These are phyloP conservation scores for Cepaea hortensis DNA, from an alignment of 2,888 invertebrate species.

Conservation along the genomic window DNA sequence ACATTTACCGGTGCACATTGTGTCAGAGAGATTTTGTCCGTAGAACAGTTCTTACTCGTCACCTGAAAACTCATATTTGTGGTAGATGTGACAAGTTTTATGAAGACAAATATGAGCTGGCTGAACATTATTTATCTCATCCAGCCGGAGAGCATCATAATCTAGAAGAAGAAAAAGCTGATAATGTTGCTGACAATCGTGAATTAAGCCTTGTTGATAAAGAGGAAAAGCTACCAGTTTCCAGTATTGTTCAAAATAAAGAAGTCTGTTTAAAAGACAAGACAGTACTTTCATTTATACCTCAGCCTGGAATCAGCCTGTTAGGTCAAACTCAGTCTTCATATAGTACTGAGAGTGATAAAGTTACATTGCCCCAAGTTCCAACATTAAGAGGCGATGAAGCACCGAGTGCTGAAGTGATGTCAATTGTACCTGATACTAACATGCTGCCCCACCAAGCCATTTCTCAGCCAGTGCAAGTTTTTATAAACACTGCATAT, in stretches of 20 bases:
- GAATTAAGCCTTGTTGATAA: slow-evolving; percentile 27
- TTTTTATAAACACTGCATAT: slow-evolving; percentile 15
- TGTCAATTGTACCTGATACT: neutral
- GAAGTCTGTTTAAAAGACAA: neutral
- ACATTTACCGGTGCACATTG: slow-evolving; percentile 36
- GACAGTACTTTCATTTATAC: neutral
- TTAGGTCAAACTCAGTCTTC: slow-evolving; percentile 17
- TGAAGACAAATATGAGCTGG: slow-evolving; percentile 45
- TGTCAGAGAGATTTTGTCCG: slow-evolving; percentile 47
- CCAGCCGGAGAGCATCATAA: slow-evolving; percentile 25
- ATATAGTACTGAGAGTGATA: slow-evolving; percentile 15
- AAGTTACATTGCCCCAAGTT: slow-evolving; percentile 20
- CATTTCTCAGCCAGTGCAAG: slow-evolving; percentile 32
- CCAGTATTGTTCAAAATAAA: neutral
- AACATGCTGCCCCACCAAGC: slow-evolving; percentile 32
- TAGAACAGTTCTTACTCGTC: slow-evolving; percentile 45
- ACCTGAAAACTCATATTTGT: slow-evolving; percentile 49
- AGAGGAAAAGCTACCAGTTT: slow-evolving; percentile 13
- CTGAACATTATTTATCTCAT: slow-evolving; percentile 33
- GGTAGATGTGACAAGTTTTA: slow-evolving; percentile 42
- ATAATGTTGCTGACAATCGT: neutral
- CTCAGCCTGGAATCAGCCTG: neutral
- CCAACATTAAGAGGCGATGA: slow-evolving; percentile 11
- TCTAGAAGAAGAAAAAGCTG: neutral
- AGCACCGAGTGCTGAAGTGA: neutral